Evolutionary conservation across 2,113 vertebrate species (phyloP), one percentile per base, ranked within the genome.

Genomic region (Salminus brasiliensis): DNA sequence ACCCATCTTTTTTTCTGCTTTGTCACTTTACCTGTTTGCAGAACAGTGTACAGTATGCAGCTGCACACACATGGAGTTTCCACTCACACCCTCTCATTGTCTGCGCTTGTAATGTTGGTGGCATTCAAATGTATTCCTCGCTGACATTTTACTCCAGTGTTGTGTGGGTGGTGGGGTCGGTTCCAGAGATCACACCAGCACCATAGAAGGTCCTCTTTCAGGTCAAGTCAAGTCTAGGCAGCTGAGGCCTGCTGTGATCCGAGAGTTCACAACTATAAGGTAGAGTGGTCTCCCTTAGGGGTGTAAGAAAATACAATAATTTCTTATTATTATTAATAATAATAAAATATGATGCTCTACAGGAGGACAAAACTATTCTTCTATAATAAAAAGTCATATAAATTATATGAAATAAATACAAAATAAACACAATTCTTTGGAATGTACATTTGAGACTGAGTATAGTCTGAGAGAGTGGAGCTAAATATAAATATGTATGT

Each of bases 41-140:
- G 71, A 76, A 81, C 83, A 88, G 91, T 90, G 83, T 79, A 65
- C 77, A 84, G 72, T 88, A 89, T 87, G 85, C 76, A 67, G 65
- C 23, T 55, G 36, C 23, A 41, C 30, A 57, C 55, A 60, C 65
- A 43, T 70, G 49, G 57, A 63, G 69, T 83, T 75, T 74, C 25
- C 39, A 13, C n/a, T 52, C 32, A 55, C 72, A 53, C 83, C 39
- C 43, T 30, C 18, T 57, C 21, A 12, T 11, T 49, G 43, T 53
- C 57, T 62, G n/a, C 25, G 15, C 34, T 15, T 29, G 36, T 13
- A 21, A 84, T 68, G 73, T 60, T 57, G 55, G 68, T 69, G 65
- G 70, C 60, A 72, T 78, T 70, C 45, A 32, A 29, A 32, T 49
- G 39, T 21, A 32, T 57, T 57, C 43, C 18, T 21, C 53, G 60